phyloP scores from a whole-genome alignment of 1,140 invertebrate species.

The Bilobella aurantiaca region DNA sequence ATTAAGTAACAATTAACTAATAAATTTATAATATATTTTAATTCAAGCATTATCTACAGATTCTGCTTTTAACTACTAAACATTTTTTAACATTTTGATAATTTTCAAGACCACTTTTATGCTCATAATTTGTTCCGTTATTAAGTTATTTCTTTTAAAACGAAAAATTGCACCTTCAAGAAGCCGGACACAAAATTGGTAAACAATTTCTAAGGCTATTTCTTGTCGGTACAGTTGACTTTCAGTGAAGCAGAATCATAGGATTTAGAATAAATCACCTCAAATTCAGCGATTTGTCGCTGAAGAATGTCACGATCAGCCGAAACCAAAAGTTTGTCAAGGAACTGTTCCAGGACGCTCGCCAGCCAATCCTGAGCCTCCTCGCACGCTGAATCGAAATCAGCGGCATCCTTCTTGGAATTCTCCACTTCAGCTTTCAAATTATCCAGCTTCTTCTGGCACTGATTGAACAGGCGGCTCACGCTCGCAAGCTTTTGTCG shows the following conservation, averaged over 20 bases:
- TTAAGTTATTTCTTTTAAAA: too few relatives aligned
- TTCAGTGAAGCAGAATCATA: too few relatives aligned
- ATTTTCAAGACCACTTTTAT: too few relatives aligned
- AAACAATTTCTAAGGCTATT: too few relatives aligned
- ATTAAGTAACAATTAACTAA: too few relatives aligned
- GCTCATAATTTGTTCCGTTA: too few relatives aligned
- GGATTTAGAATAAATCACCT: constrained; percentile 42
- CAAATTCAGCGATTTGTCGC: constrained; percentile 75
- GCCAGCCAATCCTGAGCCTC: constrained; percentile 69
- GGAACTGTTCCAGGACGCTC: constrained; percentile 58
- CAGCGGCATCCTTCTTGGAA: constrained; percentile 49
- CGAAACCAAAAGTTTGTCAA: constrained; percentile 68
- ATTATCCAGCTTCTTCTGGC: constrained; percentile 79
- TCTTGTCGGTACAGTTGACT: too few relatives aligned
- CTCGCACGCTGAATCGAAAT: constrained; percentile 45
- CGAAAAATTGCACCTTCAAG: too few relatives aligned
- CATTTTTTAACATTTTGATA: too few relatives aligned
- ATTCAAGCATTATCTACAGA: background rate
- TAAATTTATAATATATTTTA: constrained; percentile 4
- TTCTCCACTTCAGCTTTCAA: constrained; percentile 82
- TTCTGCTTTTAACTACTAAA: too few relatives aligned
- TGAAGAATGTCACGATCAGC: constrained; percentile 71
- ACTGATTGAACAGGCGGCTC: constrained; percentile 67
- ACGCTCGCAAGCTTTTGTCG: constrained; percentile 72
- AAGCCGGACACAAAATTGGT: too few relatives aligned